Conservation (phyloP, 1,140 invertebrate genomes). For the Carcinoscorpius rotundicauda region DNA sequence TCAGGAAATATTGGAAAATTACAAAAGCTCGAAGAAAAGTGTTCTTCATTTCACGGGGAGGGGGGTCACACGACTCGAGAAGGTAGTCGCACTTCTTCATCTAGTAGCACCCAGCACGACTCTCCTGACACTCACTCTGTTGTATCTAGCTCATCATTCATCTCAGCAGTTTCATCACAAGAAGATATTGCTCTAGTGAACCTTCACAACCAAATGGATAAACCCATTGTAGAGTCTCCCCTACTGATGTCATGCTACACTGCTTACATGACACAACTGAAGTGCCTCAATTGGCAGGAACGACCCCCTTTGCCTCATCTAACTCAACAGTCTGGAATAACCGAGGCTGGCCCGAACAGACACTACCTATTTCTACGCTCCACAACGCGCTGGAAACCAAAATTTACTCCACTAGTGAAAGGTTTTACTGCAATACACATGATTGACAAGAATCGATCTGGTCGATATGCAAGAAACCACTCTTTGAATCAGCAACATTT, state of each 20-base stretch:
- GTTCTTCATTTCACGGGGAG: background rate
- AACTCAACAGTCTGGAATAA: constrained; percentile 11
- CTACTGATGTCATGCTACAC: constrained; percentile 89
- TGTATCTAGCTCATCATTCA: constrained; percentile 53
- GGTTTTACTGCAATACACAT: constrained; percentile 58
- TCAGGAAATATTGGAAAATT: background rate
- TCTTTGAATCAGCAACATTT: background rate
- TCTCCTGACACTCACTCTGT: background rate
- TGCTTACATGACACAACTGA: constrained; percentile 68
- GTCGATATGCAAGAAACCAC: background rate
- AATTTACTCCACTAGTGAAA: constrained; percentile 49
- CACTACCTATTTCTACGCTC: constrained; percentile 15
- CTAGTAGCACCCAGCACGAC: too few relatives aligned
- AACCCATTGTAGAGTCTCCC: constrained; percentile 77
- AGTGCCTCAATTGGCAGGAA: constrained; percentile 36
- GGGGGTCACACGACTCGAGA: too few relatives aligned
- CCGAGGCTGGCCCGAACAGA: constrained; percentile 12
- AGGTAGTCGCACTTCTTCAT: too few relatives aligned
- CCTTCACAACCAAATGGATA: constrained; percentile 87
- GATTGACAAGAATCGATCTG: constrained; percentile 34
- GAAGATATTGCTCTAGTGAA: constrained; percentile 86
- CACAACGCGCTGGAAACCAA: constrained; percentile 39
- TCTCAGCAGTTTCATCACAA: constrained; percentile 84
- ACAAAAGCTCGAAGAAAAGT: background rate
- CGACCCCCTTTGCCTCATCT: constrained; percentile 26